phyloP scores from a whole-genome alignment of 2,113 vertebrate genomes.

The Nothoprocta perdicaria region DNA sequence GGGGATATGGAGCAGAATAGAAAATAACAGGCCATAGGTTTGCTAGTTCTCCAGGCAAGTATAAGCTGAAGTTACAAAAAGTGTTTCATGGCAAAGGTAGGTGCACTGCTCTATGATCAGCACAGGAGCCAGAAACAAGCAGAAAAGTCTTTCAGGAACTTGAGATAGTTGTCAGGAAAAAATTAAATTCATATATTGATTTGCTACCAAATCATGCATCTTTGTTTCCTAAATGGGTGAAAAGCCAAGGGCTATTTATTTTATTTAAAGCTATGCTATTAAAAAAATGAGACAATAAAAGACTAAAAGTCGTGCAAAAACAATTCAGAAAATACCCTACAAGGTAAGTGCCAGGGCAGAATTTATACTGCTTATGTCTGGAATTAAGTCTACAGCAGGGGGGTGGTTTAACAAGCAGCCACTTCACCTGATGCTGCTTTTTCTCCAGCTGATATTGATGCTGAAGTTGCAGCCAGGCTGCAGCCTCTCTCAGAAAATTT shows the following conservation, averaged over 20 bases:
- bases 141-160: background rate
- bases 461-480: background rate
- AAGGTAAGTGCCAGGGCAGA: background rate
- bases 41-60: background rate
- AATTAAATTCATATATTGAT: conserved; percentile 13
- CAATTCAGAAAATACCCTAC: background rate
- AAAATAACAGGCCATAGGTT: background rate
- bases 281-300: background rate
- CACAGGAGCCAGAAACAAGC: background rate
- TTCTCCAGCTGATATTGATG: background rate
- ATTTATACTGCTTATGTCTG: background rate
- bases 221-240: background rate
- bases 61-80: background rate
- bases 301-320: background rate
- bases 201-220: background rate
- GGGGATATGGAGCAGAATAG: background rate
- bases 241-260: background rate
- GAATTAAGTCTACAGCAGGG: background rate
- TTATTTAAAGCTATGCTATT: background rate
- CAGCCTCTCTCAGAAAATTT: background rate
- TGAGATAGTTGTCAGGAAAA: background rate
- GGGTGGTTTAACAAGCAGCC: background rate
- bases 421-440: background rate
- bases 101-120: background rate
- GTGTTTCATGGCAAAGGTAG: background rate